Evolutionary conservation across 2,113 vertebrate species (phyloP).

Genomic region (Deroptyus accipitrinus): DNA sequence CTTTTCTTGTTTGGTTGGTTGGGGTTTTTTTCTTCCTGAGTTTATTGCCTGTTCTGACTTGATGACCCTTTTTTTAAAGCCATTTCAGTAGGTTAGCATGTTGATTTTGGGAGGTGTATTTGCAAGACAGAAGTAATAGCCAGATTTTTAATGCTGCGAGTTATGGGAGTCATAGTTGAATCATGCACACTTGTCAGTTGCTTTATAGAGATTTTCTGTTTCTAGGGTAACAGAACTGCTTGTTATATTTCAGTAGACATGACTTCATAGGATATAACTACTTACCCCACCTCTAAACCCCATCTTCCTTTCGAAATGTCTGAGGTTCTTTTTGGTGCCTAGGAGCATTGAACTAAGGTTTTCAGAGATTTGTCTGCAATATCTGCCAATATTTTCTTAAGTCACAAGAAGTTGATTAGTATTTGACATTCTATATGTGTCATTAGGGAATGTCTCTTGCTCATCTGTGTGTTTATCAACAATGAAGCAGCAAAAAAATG

Average conservation of each 20-base stretch:
- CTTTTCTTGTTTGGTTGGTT: not conserved
- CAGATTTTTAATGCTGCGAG: not conserved
- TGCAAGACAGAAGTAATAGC: not conserved
- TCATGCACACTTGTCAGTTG: not conserved
- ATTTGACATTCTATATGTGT: not conserved
- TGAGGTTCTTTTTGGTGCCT: not conserved
- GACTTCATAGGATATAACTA: fast-evolving
- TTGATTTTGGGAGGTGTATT: not conserved
- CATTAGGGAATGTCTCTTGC: not conserved
- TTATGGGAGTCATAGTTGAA: not conserved
- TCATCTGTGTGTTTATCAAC: not conserved
- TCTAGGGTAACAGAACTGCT: not conserved
- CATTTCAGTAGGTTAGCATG: not conserved
- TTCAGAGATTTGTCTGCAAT: not conserved
- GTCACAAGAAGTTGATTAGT: not conserved
- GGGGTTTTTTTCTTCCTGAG: not conserved
- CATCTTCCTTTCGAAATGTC: not conserved
- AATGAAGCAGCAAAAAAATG: not conserved
- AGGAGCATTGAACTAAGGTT: not conserved
- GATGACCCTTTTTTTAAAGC: not conserved
- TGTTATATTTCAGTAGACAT: not conserved
- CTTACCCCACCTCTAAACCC: not conserved
- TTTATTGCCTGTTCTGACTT: not conserved
- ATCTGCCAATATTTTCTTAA: not conserved
- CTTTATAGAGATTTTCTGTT: not conserved